phyloP scores from a whole-genome alignment of 1,140 invertebrate species.

The Condylostylus longicornis region DNA sequence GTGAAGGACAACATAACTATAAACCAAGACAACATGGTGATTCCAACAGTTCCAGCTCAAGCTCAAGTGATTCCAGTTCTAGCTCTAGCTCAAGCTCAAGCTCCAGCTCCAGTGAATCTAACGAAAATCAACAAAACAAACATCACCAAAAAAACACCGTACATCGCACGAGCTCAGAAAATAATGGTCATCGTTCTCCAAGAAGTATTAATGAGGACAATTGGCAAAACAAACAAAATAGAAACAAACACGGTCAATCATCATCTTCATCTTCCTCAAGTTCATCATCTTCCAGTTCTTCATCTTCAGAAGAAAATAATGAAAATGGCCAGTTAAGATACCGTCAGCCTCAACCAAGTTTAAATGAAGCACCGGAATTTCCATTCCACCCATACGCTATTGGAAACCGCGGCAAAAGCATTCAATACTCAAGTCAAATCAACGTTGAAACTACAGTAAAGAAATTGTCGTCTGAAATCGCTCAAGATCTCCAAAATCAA shows the following conservation, averaged over 20 bases:
- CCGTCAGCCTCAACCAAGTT: slow-evolving; percentile 31
- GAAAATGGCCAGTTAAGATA: slow-evolving; percentile 1
- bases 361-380: slow-evolving; percentile 31
- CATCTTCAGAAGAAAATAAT: not conserved
- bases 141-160: slow-evolving; percentile 2
- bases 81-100: slow-evolving; percentile 6
- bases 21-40: not conserved
- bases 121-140: not conserved
- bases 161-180: not conserved
- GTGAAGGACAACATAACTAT: slow-evolving; percentile 6
- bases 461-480: slow-evolving; percentile 39
- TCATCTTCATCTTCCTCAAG: not conserved
- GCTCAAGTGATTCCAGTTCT: not conserved
- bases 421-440: slow-evolving; percentile 20
- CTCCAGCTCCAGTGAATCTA: not conserved
- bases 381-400: slow-evolving; percentile 36
- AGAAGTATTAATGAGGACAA: not conserved
- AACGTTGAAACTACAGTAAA: slow-evolving; percentile 29
- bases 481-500: slow-evolving; percentile 38
- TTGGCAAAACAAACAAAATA: not conserved
- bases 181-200: not conserved
- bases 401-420: slow-evolving; percentile 35
- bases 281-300: not conserved
- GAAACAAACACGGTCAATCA: no score
- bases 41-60: slow-evolving; percentile 7